A percentile compares a stretch with the other conserved stretches of the same genome.
These are phyloP conservation scores for Pongo pygmaeus DNA, from an alignment of 2,113 vertebrate species.

Conservation along the genomic window DNA sequence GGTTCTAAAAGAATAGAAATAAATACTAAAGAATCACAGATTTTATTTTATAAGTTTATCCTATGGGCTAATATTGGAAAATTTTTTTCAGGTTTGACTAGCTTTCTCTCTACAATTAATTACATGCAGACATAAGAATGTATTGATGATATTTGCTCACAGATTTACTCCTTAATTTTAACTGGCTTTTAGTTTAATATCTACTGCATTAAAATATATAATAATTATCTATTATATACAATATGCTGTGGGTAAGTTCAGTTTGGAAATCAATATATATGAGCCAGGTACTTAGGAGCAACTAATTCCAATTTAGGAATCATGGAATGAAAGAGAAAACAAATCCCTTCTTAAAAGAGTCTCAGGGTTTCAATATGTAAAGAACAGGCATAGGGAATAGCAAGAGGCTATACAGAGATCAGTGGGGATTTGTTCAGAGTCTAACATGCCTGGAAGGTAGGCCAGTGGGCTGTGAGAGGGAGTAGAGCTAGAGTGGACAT, in stretches of 20 bases:
- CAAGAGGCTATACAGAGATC: not conserved
- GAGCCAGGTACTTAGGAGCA: not conserved
- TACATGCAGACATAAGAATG: not conserved
- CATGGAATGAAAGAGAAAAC: not conserved
- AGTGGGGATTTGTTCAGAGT: not conserved
- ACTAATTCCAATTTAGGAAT: not conserved
- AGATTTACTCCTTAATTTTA: not conserved
- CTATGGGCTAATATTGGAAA: not conserved
- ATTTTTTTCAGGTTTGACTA: not conserved
- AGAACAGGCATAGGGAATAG: not conserved
- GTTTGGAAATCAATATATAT: not conserved
- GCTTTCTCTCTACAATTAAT: not conserved
- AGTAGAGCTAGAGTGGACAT: not conserved
- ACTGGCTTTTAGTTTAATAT: not conserved
- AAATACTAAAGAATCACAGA: not conserved
- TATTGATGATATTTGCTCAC: not conserved
- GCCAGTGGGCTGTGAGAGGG: rapidly evolving
- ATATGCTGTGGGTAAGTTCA: not conserved
- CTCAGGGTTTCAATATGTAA: not conserved
- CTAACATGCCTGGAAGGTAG: not conserved
- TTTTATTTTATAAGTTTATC: not conserved
- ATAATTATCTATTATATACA: not conserved
- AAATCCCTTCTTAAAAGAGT: not conserved
- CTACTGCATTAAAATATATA: not conserved
- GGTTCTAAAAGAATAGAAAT: not conserved